Evolutionary conservation across 2,888 invertebrate species (phyloP).

Genomic region (Glyphotaelius pellucidus): DNA sequence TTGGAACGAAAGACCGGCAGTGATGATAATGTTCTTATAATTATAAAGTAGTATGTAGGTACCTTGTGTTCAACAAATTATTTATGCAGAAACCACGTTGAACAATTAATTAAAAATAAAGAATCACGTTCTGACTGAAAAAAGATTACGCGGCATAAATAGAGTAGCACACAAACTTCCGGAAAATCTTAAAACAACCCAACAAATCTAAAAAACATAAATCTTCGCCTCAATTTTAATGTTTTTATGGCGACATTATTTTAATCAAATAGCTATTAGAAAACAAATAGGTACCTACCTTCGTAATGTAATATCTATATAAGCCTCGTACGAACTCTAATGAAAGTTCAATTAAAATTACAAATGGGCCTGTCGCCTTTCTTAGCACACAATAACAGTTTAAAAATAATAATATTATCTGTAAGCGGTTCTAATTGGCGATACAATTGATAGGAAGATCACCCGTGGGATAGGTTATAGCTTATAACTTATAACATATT

Average conservation of each 20-base stretch:
- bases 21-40: no score
- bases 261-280: background rate
- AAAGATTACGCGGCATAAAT: no score
- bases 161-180: background rate
- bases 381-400: background rate
- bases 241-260: background rate
- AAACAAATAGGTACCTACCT: background rate
- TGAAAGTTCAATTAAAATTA: background rate
- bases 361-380: background rate
- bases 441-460: background rate
- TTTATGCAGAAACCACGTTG: no score
- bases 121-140: no score
- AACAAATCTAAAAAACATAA: background rate
- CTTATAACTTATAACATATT: no score
- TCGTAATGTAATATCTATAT: background rate
- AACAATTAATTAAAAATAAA: no score
- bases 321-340: background rate
- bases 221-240: background rate
- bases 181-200: background rate
- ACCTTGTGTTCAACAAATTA: no score
- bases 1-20: no score
- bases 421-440: background rate
- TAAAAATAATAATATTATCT: background rate
- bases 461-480: no score
- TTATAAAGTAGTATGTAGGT: no score